Percentiles rank a stretch among this genome's conserved stretches.
phyloP scores from a whole-genome alignment of 92 coral and sea anemone genomes.

The Anthopleura xanthogrammica region DNA sequence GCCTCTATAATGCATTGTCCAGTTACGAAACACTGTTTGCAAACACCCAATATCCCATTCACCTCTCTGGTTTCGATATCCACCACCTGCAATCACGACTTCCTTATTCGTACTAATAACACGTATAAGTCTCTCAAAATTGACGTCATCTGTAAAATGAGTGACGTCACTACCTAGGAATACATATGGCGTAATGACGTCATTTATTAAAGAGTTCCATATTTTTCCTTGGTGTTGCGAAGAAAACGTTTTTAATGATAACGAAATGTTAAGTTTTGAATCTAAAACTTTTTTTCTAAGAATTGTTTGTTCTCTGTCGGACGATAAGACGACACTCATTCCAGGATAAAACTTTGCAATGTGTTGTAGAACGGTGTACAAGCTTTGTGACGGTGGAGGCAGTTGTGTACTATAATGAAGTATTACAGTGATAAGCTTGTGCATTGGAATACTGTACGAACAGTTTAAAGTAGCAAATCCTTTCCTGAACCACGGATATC shows the following conservation, averaged over 20 bases:
- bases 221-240: constrained; percentile 30
- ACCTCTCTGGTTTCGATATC: constrained; percentile 74
- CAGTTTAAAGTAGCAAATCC: constrained; percentile 82
- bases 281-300: neutral
- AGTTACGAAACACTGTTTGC: constrained; percentile 77
- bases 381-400: constrained; percentile 12
- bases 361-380: constrained; percentile 12
- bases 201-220: constrained; percentile 18
- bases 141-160: constrained; percentile 53
- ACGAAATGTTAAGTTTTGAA: constrained; percentile 28
- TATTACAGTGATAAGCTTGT: constrained; percentile 62
- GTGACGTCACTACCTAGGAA: constrained; percentile 34
- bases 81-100: constrained; percentile 77
- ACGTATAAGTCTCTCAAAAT: constrained; percentile 53
- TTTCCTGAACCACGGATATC: constrained; percentile 89
- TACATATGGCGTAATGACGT: constrained; percentile 40
- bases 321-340: constrained; percentile 47
- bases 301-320: constrained; percentile 10
- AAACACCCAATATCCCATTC: constrained; percentile 95
- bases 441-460: constrained; percentile 56
- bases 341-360: constrained; percentile 57
- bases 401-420: constrained; percentile 47
- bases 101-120: constrained; percentile 71
- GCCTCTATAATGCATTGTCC: constrained; percentile 74
- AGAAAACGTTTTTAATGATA: constrained; percentile 22